Base-by-base conservation (phyloP, 2,888 invertebrate species). In the Caenorhabditis afra region DNA sequence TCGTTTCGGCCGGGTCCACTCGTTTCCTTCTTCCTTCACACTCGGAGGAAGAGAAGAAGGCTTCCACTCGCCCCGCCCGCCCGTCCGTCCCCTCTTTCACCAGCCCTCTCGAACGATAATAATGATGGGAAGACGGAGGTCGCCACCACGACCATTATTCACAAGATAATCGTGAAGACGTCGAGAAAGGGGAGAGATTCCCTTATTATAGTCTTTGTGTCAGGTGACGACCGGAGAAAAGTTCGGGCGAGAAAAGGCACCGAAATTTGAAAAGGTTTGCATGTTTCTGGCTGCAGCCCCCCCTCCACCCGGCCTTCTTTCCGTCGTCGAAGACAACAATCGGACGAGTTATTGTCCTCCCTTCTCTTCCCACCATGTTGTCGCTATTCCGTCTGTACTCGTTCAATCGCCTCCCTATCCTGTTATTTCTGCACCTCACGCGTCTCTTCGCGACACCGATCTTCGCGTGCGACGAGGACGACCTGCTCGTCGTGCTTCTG, bases 131-230 rank as follows among this genome's bases (percentile, higher is more conserved):
- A 64, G 64, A 73, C 49, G 73, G 50, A 41, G 47, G 50, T 39
- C 64, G 64, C 47, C 73, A 41, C 57, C 73, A 35, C 23, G 20
- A 14, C n/a, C 47, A 50, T 52, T 64, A 47, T 47, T 47, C 58
- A 58, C 58, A 29, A 29, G 29, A 58, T 73, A 73, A 64, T 73
- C 73, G 29, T 29, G 29, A 29, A 3, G 29, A 29, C 12, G 45
- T n/a, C n/a, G n/a, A n/a, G n/a, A n/a, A n/a, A n/a, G n/a, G n/a
- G 47, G 53, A 55, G 45, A 35, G 59, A 45, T 44, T 64, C 44
- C 73, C 49, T 57, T 73, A 73, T 73, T 73, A 73, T 37, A 58
- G 73, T 73, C 47, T 73, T 64, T 73, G 53, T 50, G 57, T 29
- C 70, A 61, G 70, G 70, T 61, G 68, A 68, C 68, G 59, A 29